Evolutionary conservation across 2,888 invertebrate genomes (phyloP), one percentile per base, ranked within the genome.

Genomic region (Euzophera pinguis): DNA sequence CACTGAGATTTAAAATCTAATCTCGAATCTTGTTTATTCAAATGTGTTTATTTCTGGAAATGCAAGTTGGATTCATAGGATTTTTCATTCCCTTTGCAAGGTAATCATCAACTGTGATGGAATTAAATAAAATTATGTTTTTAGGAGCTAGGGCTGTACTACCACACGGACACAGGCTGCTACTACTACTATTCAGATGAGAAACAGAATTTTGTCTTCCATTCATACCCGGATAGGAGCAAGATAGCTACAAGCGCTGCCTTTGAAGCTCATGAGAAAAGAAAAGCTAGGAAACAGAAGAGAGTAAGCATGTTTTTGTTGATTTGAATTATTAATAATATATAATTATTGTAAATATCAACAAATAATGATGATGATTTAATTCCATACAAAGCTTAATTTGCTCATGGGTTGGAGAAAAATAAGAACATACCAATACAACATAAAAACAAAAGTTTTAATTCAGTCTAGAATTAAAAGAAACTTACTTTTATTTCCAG

Each of bases 111-210:
- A 1, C 10, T 32, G 7, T 32, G 8, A 32, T 9, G 32, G 7
- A 9, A 32, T 45, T n/a, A n/a, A n/a, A n/a, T n/a, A n/a, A n/a
- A 8, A 37, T 12, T 12, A 47, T 48, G 38, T 45, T 47, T 65
- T 64, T 71, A 98, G 97, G 95, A 95, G 76, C 93, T 95, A 67
- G 95, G 96, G 1, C 88, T 98, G 27, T 98, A 97, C 76, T 98
- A 98, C 74, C 97, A 98, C 80, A 95, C 96, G 5, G 93, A 94
- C 60, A 94, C 94, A 29, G 95, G 95, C 2, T 95, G 94, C 52
- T 98, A 98, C 78, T 95, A 97, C 71, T 93, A 92, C 66, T 98
- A 96, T 73, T 94, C 97, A 65, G 92, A 94, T 63, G 92, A 93
- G 29, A 94, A 93, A 50, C 92, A 95, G 67, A 87, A 92, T 34